Percentiles rank a stretch among this genome's conserved stretches.
Conservation (phyloP, 2,797 vertebrate genomes). For the Mus caroli region DNA sequence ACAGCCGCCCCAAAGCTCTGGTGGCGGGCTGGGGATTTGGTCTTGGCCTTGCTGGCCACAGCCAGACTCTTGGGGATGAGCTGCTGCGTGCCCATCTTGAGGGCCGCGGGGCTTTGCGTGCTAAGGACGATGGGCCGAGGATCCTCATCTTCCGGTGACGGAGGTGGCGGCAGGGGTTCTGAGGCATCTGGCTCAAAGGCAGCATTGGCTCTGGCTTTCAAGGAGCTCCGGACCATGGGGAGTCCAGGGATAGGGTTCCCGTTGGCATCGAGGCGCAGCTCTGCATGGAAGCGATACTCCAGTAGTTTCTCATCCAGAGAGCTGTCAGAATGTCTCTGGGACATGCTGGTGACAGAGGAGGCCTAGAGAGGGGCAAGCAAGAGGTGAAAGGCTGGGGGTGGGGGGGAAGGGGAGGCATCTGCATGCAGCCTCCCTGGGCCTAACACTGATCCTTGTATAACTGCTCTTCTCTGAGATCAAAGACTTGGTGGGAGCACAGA, state of each 20-base stretch:
- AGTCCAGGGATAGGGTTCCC: rapidly evolving
- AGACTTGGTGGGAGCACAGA: too few relatives aligned
- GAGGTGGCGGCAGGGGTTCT: rapidly evolving
- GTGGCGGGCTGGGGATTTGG: slow-evolving; percentile 90
- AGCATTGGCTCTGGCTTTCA: rapidly evolving
- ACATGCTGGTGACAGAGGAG: slow-evolving; percentile 85
- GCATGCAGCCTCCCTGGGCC: rapidly evolving
- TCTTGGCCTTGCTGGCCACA: slow-evolving; percentile 87
- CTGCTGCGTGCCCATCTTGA: slow-evolving; percentile 93
- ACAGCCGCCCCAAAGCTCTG: slow-evolving; percentile 92
- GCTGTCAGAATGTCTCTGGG: slow-evolving; percentile 85
- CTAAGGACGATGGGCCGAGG: slow-evolving; percentile 90
- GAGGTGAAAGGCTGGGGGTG: background rate
- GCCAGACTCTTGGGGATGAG: slow-evolving; percentile 95
- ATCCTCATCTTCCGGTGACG: background rate
- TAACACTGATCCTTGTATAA: too few relatives aligned
- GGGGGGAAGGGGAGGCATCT: too few relatives aligned
- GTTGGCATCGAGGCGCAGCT: slow-evolving; percentile 84
- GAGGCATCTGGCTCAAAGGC: slow-evolving; percentile 4
- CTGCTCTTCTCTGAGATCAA: too few relatives aligned
- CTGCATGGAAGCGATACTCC: slow-evolving; percentile 88
- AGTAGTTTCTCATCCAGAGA: slow-evolving; percentile 87
- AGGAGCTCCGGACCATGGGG: background rate
- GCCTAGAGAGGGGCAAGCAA: slow-evolving; percentile 45
- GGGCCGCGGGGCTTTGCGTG: slow-evolving; percentile 91